These are phyloP conservation scores for Poicephalus gulielmi DNA, from an alignment of 2,113 vertebrate species.

Conservation along the genomic window DNA sequence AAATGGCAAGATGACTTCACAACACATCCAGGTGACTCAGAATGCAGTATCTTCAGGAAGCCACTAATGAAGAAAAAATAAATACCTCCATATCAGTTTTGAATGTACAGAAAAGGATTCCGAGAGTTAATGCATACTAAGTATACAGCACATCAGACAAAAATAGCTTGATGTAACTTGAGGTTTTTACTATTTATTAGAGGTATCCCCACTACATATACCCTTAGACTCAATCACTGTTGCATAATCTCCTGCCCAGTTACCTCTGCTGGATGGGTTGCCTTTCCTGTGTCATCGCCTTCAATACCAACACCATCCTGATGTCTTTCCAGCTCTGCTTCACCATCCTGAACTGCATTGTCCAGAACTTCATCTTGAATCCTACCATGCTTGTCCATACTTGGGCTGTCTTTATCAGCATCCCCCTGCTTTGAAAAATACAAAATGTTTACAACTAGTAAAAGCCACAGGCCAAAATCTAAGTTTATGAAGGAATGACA, in stretches of 20 bases:
- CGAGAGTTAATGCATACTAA: neutral
- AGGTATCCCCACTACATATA: neutral
- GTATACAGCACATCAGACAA: neutral
- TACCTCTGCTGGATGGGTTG: constrained; percentile 17
- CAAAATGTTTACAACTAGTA: neutral
- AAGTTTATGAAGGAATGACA: neutral
- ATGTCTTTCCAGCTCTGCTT: neutral
- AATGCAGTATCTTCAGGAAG: neutral
- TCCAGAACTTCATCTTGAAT: constrained; percentile 49
- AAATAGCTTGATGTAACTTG: neutral
- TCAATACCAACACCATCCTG: neutral
- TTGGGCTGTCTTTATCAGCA: constrained; percentile 11
- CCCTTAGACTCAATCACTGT: neutral
- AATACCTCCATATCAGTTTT: neutral
- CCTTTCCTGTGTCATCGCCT: neutral
- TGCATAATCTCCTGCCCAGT: neutral
- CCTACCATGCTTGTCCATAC: neutral
- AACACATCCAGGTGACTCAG: neutral
- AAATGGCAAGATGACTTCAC: neutral
- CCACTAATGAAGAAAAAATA: neutral
- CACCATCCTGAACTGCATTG: neutral
- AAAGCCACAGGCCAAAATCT: neutral
- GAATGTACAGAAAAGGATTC: neutral
- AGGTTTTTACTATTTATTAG: neutral
- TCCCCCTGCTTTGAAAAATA: constrained; percentile 43